Conservation (phyloP, 2,113 vertebrate species). For the Charadrius vociferus region DNA sequence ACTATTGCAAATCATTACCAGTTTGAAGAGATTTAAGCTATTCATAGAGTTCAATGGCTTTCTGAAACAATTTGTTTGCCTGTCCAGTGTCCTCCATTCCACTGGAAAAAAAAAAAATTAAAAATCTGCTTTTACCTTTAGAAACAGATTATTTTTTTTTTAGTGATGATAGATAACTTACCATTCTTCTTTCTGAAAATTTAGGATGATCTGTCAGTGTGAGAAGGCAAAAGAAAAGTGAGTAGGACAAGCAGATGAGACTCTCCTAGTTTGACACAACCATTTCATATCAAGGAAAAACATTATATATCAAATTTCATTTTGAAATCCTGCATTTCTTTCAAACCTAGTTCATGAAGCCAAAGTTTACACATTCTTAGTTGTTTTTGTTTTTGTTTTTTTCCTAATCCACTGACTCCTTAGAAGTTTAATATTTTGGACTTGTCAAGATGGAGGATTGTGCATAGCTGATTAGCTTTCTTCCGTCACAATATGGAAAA, state of each 20-base stretch:
- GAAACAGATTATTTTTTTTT: neutral
- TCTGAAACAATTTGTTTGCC: neutral
- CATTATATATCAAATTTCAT: neutral
- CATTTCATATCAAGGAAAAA: neutral
- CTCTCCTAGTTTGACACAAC: neutral
- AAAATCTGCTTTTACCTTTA: neutral
- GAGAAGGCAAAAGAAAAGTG: neutral
- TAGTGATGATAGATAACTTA: neutral
- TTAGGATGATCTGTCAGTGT: neutral
- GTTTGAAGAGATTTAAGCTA: neutral
- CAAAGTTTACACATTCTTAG: neutral
- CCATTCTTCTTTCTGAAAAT: neutral
- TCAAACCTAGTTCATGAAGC: neutral
- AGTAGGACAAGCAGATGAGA: neutral
- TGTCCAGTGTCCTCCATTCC: neutral
- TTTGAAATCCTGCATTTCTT: neutral
- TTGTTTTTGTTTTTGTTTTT: neutral
- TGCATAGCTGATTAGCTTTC: neutral
- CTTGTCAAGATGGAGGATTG: neutral
- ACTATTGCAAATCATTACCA: neutral
- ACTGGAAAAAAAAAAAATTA: neutral
- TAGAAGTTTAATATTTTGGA: neutral
- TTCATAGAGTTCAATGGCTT: neutral
- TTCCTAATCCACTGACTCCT: neutral
- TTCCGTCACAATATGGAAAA: neutral